Evolutionary conservation across 2,113 vertebrate species (phyloP).

Genomic region (Chloropsis cyanopogon): DNA sequence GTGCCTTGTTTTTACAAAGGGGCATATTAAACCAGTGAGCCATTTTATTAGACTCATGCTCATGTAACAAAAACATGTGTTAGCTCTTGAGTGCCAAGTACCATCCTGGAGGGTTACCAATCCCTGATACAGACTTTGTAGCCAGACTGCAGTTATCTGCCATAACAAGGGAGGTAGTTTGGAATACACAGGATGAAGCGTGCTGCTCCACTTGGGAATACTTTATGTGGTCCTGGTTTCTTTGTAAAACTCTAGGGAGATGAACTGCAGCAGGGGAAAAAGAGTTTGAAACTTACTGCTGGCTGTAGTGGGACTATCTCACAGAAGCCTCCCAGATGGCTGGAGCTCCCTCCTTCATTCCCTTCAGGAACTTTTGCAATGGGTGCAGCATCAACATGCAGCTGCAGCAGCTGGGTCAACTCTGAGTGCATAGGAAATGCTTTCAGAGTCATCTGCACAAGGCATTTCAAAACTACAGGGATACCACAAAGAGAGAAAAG

Average conservation of each 20-base stretch:
- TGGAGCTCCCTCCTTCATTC: neutral
- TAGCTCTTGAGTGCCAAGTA: constrained; percentile 53
- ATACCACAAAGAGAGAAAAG: neutral
- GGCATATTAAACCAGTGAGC: constrained; percentile 58
- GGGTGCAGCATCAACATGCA: neutral
- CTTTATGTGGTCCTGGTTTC: neutral
- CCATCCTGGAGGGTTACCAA: constrained; percentile 60
- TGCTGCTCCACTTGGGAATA: constrained; percentile 21
- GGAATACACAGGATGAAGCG: constrained; percentile 7
- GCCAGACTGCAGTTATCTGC: constrained; percentile 56
- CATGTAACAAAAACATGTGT: constrained; percentile 59
- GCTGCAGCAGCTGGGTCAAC: neutral
- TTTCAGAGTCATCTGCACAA: neutral
- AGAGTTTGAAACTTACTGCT: neutral
- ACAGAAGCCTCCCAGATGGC: neutral
- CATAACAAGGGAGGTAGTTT: constrained; percentile 46
- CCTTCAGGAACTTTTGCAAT: neutral
- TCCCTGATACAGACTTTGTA: constrained; percentile 14
- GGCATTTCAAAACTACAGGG: neutral
- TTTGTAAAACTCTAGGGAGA: neutral
- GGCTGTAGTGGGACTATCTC: neutral
- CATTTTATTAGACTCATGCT: constrained; percentile 65
- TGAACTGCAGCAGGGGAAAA: rapidly evolving
- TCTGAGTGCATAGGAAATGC: neutral
- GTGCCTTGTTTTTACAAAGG: constrained; percentile 38